phyloP scores from a whole-genome alignment of 2,888 invertebrate genomes.

The Nymphalis urticae region DNA sequence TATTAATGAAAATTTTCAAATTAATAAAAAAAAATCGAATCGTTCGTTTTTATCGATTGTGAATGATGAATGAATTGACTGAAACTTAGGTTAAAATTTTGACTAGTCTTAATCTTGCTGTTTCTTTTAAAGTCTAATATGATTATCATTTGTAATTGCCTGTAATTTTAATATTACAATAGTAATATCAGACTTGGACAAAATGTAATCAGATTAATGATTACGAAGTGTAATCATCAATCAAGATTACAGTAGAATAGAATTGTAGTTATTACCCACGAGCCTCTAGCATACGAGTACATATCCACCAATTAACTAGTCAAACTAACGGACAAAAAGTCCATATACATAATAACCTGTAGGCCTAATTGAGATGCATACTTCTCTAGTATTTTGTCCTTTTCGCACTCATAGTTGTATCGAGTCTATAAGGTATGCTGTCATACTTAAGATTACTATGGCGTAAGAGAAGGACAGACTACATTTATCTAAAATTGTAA shows the following conservation, averaged over 20 bases:
- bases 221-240: no score
- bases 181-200: neutral
- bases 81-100: constrained; percentile 62
- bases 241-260: neutral
- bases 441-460: neutral
- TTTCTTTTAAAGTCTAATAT: constrained; percentile 27
- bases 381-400: neutral
- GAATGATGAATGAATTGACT: constrained; percentile 60
- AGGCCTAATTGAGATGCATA: constrained; percentile 1
- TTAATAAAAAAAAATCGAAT: constrained; percentile 18
- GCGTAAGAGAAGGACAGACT: constrained; percentile 1
- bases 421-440: neutral
- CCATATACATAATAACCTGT: constrained; percentile 13
- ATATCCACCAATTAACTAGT: constrained; percentile 34
- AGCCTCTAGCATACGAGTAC: constrained; percentile 27
- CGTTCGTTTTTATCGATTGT: constrained; percentile 26
- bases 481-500: neutral
- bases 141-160: constrained; percentile 8
- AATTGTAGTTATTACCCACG: constrained; percentile 24
- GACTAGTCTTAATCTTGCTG: constrained; percentile 64
- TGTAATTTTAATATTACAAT: constrained; percentile 6
- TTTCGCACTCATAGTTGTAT: neutral
- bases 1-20: constrained; percentile 24
- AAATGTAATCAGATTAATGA: no score
- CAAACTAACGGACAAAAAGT: constrained; percentile 21